A percentile compares a stretch with the other conserved stretches of the same genome.
phyloP scores from a whole-genome alignment of 2,113 vertebrate species.

The Malurus melanocephalus region DNA sequence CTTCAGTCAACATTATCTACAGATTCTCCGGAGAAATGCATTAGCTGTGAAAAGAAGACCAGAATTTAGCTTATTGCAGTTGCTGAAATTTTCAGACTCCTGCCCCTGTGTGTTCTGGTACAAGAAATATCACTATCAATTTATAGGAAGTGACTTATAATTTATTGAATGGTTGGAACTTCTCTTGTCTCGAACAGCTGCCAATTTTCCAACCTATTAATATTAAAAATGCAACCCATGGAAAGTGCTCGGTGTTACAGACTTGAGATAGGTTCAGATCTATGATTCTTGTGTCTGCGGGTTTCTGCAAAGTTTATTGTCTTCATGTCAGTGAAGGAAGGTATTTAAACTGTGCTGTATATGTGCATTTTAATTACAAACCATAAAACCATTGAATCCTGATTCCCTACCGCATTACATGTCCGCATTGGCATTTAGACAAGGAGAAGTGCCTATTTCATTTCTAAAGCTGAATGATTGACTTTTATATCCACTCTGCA shows the following conservation, averaged over 20 bases:
- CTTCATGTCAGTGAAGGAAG: neutral
- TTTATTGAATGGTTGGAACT: neutral
- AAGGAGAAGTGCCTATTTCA: neutral
- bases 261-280: neutral
- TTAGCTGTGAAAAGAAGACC: neutral
- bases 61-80: neutral
- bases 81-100: neutral
- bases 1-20: neutral
- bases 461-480: neutral
- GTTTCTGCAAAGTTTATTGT: neutral
- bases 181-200: neutral
- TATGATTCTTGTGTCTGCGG: neutral
- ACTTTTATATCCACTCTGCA: neutral
- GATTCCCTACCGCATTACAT: neutral
- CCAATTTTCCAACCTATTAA: neutral
- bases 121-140: neutral
- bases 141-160: neutral
- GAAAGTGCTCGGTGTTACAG: neutral
- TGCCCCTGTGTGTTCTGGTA: neutral
- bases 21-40: neutral
- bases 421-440: neutral
- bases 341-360: neutral
- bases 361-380: neutral
- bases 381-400: neutral
- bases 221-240: neutral